phyloP scores from a whole-genome alignment of 2,113 vertebrate species.

The Hystrix brachyura region DNA sequence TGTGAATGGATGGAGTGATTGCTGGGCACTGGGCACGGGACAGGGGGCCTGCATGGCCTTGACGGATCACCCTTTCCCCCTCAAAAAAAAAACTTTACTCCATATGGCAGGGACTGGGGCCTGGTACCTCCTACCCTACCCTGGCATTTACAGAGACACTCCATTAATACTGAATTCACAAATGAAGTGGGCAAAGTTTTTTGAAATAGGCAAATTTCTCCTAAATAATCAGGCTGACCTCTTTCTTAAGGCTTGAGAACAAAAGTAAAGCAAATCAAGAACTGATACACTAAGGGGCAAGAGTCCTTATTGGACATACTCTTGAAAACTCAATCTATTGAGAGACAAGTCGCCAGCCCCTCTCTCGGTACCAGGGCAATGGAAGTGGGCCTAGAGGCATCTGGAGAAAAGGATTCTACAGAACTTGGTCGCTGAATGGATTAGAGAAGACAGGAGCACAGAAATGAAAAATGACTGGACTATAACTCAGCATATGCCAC shows the following conservation, averaged over 20 bases:
- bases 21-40: too few species aligned
- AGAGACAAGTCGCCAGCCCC: not conserved
- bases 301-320: not conserved
- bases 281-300: not conserved
- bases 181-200: not conserved
- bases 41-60: too few species aligned
- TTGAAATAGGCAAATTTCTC: not conserved
- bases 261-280: not conserved
- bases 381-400: not conserved
- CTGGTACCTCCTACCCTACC: not conserved
- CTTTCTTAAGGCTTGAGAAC: not conserved
- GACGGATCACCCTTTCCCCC: not conserved
- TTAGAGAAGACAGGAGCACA: not conserved
- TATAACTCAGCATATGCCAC: accelerated
- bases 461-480: not conserved
- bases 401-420: not conserved
- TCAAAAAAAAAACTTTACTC: not conserved
- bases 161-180: not conserved
- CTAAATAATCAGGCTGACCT: not conserved
- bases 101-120: not conserved
- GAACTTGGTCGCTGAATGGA: not conserved
- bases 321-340: not conserved
- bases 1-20: not conserved
- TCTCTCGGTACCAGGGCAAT: too few species aligned
- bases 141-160: not conserved